Conservation (phyloP, 2,113 vertebrate species). For the Choloepus hoffmanni region DNA sequence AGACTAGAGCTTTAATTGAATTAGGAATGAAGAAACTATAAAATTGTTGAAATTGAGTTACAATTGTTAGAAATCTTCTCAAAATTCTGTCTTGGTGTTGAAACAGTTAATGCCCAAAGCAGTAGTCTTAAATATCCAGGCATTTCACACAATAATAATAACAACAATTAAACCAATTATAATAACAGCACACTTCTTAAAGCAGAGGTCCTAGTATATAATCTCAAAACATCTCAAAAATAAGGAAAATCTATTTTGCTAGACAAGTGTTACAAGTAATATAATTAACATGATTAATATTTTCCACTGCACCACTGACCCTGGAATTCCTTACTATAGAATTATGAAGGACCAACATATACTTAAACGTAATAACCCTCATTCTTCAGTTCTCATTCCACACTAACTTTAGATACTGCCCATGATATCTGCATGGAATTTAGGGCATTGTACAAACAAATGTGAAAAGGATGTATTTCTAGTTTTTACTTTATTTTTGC, state of each 20-base stretch:
- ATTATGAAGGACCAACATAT: neutral
- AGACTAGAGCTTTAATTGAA: neutral
- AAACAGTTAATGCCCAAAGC: neutral
- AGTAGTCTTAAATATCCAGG: neutral
- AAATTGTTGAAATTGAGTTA: neutral
- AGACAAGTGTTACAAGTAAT: neutral
- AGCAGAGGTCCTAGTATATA: neutral
- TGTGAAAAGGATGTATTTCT: neutral
- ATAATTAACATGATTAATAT: neutral
- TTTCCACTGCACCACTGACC: neutral
- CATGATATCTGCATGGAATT: neutral
- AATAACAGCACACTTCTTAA: neutral
- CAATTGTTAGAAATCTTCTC: constrained; percentile 3
- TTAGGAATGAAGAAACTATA: constrained; percentile 28
- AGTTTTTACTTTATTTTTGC: neutral
- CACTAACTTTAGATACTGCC: neutral
- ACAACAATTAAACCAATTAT: neutral
- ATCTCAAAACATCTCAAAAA: neutral
- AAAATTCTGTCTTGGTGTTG: neutral
- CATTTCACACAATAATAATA: constrained; percentile 24
- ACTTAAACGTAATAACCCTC: neutral
- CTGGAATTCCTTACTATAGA: neutral
- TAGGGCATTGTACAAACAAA: neutral
- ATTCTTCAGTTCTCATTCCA: neutral
- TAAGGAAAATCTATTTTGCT: neutral